Conservation (phyloP, 2,113 vertebrate genomes). For the Tricholaema leucomelas region DNA sequence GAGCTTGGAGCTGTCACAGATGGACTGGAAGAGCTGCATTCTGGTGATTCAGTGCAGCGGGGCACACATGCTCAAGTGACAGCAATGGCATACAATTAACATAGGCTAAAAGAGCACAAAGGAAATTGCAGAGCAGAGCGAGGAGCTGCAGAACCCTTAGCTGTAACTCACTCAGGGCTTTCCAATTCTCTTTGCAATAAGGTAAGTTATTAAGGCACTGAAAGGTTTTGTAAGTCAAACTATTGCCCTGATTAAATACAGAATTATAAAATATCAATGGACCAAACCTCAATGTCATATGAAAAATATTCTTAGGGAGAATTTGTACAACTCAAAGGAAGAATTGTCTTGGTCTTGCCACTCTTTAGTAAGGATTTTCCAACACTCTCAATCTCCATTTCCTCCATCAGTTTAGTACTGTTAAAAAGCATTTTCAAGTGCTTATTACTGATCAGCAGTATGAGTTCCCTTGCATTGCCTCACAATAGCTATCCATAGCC, state of each 20-base stretch:
- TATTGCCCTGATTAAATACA: background rate
- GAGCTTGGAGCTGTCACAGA: constrained; percentile 26
- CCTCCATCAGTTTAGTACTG: background rate
- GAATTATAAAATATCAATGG: background rate
- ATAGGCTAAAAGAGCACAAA: background rate
- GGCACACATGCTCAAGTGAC: constrained; percentile 13
- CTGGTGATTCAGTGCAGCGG: constrained; percentile 13
- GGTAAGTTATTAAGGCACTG: background rate
- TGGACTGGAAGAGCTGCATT: constrained; percentile 1
- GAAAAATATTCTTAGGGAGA: background rate
- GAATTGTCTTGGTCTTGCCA: background rate
- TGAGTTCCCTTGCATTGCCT: background rate
- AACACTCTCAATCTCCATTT: background rate
- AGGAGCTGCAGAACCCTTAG: background rate
- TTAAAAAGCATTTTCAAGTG: background rate
- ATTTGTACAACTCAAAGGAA: background rate
- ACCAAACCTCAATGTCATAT: background rate
- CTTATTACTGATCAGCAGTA: background rate
- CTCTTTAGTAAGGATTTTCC: background rate
- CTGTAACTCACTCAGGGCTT: constrained; percentile 6
- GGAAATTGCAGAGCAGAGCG: background rate
- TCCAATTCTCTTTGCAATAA: background rate
- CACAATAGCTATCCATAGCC: too few species aligned
- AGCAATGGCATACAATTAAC: background rate
- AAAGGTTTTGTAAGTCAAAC: background rate